Conservation (phyloP, 2,888 invertebrate species). For the Clostera curtula region DNA sequence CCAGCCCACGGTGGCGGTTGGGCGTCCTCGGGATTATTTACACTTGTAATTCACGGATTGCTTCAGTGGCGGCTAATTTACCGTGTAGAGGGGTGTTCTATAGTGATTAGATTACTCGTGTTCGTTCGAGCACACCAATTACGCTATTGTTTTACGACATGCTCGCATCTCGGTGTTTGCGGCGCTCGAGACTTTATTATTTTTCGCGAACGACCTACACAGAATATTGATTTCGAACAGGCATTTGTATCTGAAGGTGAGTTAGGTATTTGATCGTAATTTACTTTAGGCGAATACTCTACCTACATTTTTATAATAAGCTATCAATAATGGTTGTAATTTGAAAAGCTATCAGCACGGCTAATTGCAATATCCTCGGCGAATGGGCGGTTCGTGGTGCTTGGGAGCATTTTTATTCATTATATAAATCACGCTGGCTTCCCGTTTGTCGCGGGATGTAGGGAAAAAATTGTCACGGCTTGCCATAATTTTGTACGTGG, state of each 20-base stretch:
- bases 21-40: conserved; percentile 72
- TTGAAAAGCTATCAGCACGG: conserved; percentile 49
- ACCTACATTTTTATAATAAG: conserved; percentile 24
- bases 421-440: conserved; percentile 67
- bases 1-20: conserved; percentile 69
- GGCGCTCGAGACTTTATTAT: neutral
- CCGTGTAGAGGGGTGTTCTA: conserved; percentile 43
- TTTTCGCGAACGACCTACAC: neutral
- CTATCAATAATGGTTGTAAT: conserved; percentile 35
- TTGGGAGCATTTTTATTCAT: conserved; percentile 70
- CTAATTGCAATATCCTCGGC: conserved; percentile 63
- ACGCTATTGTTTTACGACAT: conserved; percentile 18
- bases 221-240: conserved; percentile 2
- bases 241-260: too few relatives aligned
- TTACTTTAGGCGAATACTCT: conserved; percentile 4
- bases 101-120: conserved; percentile 46
- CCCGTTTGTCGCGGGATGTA: conserved; percentile 46
- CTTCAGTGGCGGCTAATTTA: conserved; percentile 55
- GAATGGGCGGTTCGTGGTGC: conserved; percentile 37
- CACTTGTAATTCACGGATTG: conserved; percentile 71
- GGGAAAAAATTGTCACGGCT: conserved; percentile 68
- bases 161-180: neutral
- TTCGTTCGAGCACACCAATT: conserved; percentile 25
- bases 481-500: conserved; percentile 71
- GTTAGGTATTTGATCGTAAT: conserved; percentile 1